Conservation (phyloP, 1,140 invertebrate species). For the Geopemphigus sp. region DNA sequence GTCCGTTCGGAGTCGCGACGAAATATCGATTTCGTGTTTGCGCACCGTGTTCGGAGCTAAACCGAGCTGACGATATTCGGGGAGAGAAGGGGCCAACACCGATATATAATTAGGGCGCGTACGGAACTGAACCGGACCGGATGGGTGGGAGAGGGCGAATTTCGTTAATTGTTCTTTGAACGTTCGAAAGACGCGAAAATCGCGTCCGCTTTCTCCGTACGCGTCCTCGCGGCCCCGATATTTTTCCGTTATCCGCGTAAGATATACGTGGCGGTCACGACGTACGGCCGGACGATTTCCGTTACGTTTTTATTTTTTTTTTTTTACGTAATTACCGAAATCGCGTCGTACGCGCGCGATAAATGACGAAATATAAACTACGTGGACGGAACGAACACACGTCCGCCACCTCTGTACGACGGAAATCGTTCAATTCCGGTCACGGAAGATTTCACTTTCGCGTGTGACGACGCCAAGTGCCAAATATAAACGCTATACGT, state of each 20-base stretch:
- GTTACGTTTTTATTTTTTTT: background rate
- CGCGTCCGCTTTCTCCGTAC: background rate
- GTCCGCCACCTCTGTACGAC: background rate
- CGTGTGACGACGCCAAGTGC: conserved; percentile 16
- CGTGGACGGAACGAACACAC: background rate
- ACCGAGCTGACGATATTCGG: too few species aligned
- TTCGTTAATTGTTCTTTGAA: background rate
- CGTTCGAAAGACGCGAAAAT: background rate
- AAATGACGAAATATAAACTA: background rate
- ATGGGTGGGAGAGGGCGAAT: background rate
- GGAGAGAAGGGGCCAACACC: too few species aligned
- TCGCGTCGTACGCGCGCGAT: background rate
- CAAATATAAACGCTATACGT: background rate
- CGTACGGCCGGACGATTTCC: background rate
- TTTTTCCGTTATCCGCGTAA: background rate
- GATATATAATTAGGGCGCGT: too few species aligned
- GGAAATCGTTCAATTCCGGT: conserved; percentile 40
- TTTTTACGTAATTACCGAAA: conserved; percentile 48
- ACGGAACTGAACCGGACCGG: too few species aligned
- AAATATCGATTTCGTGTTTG: too few species aligned
- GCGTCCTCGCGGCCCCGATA: background rate
- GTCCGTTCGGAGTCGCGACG: too few species aligned
- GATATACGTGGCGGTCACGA: too few species aligned
- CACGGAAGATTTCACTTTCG: conserved; percentile 47
- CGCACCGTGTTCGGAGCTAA: too few species aligned